Evolutionary conservation across 1,140 invertebrate species (phyloP).

Genomic region (Neuroterus valhalla): DNA sequence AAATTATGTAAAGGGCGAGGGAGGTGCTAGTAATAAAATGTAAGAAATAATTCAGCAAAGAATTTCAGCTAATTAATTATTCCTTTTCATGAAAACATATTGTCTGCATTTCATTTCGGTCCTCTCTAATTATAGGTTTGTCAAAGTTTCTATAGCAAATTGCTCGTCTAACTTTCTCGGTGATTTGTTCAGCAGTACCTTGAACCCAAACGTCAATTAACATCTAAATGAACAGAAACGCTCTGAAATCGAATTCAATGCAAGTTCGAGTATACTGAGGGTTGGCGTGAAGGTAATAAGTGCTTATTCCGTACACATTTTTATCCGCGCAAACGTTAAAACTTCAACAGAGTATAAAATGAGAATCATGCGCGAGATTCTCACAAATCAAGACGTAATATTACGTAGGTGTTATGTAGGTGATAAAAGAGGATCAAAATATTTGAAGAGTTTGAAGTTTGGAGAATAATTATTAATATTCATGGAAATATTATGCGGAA

Average conservation of each 20-base stretch:
- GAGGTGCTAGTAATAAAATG: background rate
- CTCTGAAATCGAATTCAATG: background rate
- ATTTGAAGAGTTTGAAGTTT: too few species aligned
- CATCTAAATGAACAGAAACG: background rate
- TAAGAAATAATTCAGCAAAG: background rate
- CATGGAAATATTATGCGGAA: too few species aligned
- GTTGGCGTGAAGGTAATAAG: too few species aligned
- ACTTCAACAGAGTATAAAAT: too few species aligned
- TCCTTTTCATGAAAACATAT: background rate
- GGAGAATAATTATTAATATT: too few species aligned
- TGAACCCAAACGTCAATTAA: conserved; percentile 1
- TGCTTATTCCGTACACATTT: too few species aligned
- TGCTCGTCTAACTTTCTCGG: conserved; percentile 3
- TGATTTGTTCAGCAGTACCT: conserved; percentile 1
- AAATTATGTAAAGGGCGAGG: background rate
- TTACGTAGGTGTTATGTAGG: too few species aligned
- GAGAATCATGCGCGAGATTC: too few species aligned
- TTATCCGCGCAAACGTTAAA: too few species aligned
- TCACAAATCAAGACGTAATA: too few species aligned
- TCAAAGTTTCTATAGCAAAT: conserved; percentile 5
- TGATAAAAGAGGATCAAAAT: too few species aligned
- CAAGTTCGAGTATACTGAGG: too few species aligned
- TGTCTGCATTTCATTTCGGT: background rate
- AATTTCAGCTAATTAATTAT: background rate
- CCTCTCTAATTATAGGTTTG: conserved; percentile 1